A percentile compares a stretch with the other conserved stretches of the same genome.
These are phyloP conservation scores for Standfussiana lucernea DNA, from an alignment of 2,888 invertebrate genomes.

Conservation along the genomic window DNA sequence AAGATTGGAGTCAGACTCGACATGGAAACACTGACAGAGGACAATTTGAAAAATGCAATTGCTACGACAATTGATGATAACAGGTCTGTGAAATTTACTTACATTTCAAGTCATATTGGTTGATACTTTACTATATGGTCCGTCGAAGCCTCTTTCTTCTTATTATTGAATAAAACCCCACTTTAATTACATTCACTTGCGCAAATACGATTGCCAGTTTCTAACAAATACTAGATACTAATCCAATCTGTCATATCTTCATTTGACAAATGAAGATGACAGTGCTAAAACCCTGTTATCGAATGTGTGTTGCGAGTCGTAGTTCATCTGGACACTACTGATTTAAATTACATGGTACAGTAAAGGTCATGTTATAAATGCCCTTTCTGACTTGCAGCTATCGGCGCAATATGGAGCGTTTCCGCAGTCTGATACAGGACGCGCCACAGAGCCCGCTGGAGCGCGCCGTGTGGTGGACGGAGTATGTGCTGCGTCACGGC, in stretches of 20 bases:
- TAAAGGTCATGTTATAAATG: constrained; percentile 59
- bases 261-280: not conserved
- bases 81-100: not conserved
- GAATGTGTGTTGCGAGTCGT: not conserved
- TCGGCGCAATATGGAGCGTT: constrained; percentile 41
- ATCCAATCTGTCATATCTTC: not conserved
- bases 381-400: constrained; percentile 52
- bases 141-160: no score
- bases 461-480: constrained; percentile 81
- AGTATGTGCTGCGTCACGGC: constrained; percentile 81
- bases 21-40: constrained; percentile 69
- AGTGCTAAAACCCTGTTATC: not conserved
- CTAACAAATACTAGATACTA: no score
- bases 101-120: not conserved
- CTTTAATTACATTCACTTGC: no score
- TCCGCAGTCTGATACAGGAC: constrained; percentile 44
- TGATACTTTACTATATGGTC: no score
- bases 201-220: no score
- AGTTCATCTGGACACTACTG: not conserved
- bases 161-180: no score
- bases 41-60: not conserved
- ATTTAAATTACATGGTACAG: not conserved
- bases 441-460: constrained; percentile 67
- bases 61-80: not conserved
- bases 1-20: constrained; percentile 77